These are phyloP conservation scores for Drosophila niveifrons DNA, from an alignment of 2,888 invertebrate species.

Conservation along the genomic window DNA sequence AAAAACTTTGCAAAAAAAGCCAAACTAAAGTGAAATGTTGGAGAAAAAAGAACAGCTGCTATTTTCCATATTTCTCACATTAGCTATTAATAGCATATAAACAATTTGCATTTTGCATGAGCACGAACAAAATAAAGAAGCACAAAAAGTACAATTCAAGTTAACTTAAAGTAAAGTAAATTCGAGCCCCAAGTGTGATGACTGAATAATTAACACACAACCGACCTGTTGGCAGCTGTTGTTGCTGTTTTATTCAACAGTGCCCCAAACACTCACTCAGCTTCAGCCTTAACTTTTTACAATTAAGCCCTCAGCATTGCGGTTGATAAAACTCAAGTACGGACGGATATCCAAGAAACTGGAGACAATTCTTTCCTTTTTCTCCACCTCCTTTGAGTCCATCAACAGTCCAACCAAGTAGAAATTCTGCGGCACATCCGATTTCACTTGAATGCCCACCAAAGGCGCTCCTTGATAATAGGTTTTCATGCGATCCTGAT, in stretches of 20 bases:
- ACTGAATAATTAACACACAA: conserved; percentile 66
- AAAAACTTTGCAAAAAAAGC: conserved; percentile 9
- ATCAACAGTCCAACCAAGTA: conserved; percentile 61
- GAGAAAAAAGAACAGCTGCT: conserved; percentile 21
- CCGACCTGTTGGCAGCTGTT: conserved; percentile 56
- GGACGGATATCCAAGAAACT: conserved; percentile 60
- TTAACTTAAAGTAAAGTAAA: conserved; percentile 19
- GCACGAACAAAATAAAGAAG: conserved; percentile 18
- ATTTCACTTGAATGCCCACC: conserved; percentile 59
- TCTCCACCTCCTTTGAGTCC: conserved; percentile 34
- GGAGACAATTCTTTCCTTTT: conserved; percentile 17
- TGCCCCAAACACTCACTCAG: background rate
- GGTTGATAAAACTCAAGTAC: conserved; percentile 57
- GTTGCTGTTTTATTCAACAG: conserved; percentile 38
- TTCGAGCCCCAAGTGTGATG: conserved; percentile 8
- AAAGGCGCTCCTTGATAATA: conserved; percentile 59
- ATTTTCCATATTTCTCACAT: conserved; percentile 71
- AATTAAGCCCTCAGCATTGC: conserved; percentile 49
- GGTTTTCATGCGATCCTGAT: conserved; percentile 22
- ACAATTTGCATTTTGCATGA: conserved; percentile 70
- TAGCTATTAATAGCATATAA: conserved; percentile 66
- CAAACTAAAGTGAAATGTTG: conserved; percentile 2
- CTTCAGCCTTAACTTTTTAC: conserved; percentile 16
- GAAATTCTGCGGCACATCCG: conserved; percentile 47
- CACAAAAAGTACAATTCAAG: background rate